A percentile compares a stretch with the other conserved stretches of the same genome.
Conservation (phyloP, 2,113 vertebrate genomes). For the Riparia riparia region DNA sequence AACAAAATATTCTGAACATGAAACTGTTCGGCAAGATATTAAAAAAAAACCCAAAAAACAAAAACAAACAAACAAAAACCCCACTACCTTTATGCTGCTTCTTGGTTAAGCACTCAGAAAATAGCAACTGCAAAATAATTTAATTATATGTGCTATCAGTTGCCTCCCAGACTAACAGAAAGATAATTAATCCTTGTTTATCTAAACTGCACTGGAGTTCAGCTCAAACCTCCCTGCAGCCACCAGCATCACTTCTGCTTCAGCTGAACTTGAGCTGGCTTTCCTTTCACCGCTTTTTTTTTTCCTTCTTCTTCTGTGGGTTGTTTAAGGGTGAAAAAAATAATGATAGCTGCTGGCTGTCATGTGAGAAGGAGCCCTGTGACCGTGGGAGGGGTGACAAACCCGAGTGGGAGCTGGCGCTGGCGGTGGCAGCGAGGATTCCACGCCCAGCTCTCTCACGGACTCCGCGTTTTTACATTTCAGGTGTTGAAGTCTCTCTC, state of each 20-base stretch:
- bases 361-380: neutral
- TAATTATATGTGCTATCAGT: constrained; percentile 75
- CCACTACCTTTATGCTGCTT: constrained; percentile 39
- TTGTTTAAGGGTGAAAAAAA: neutral
- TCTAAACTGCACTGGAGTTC: constrained; percentile 56
- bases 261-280: constrained; percentile 34
- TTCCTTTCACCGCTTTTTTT: neutral
- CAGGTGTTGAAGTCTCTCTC: neutral
- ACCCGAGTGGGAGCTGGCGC: rapidly evolving
- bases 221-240: constrained; percentile 56
- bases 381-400: neutral
- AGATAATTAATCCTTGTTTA: constrained; percentile 77
- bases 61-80: neutral
- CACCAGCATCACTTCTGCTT: constrained; percentile 30
- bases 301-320: neutral
- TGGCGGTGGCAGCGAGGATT: neutral
- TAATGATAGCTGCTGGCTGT: neutral
- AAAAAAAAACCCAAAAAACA: neutral
- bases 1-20: constrained; percentile 59
- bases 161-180: constrained; percentile 67
- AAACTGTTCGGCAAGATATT: constrained; percentile 53
- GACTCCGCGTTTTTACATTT: neutral
- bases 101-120: constrained; percentile 58
- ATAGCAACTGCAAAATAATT: constrained; percentile 76
- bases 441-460: rapidly evolving